A percentile compares a stretch with the other conserved stretches of the same genome.
Conservation (phyloP, 1,140 invertebrate species). For the Drosophila melanica region DNA sequence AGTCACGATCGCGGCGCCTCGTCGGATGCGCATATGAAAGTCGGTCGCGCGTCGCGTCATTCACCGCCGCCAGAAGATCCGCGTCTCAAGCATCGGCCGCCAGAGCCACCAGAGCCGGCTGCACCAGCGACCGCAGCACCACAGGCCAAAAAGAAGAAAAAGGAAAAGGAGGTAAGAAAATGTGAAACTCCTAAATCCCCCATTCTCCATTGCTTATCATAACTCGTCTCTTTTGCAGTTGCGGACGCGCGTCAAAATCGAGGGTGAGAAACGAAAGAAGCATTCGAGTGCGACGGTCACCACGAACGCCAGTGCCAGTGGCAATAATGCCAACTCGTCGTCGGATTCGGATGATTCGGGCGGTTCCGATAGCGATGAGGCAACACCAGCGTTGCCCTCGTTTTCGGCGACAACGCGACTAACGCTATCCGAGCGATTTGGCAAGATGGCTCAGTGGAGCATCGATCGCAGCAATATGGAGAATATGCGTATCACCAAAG, state of each 20-base stretch:
- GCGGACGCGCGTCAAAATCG: slow-evolving; percentile 82
- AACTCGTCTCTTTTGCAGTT: slow-evolving; percentile 41
- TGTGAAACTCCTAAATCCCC: too few relatives aligned
- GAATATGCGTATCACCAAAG: slow-evolving; percentile 93
- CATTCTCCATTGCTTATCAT: neutral
- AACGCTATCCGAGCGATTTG: slow-evolving; percentile 92
- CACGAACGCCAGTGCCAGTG: slow-evolving; percentile 41
- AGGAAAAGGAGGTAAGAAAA: slow-evolving; percentile 72
- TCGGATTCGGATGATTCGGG: slow-evolving; percentile 82
- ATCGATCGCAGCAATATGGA: slow-evolving; percentile 90
- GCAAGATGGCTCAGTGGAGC: slow-evolving; percentile 95
- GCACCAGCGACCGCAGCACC: slow-evolving; percentile 48
- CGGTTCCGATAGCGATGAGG: slow-evolving; percentile 79
- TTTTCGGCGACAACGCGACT: slow-evolving; percentile 85
- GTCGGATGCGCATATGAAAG: slow-evolving; percentile 69
- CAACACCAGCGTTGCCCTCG: slow-evolving; percentile 71
- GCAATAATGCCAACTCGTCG: slow-evolving; percentile 71
- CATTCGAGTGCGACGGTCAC: slow-evolving; percentile 58
- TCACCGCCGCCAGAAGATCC: slow-evolving; percentile 82
- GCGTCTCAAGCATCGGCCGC: slow-evolving; percentile 79
- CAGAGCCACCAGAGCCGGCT: slow-evolving; percentile 82
- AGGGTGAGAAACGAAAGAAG: slow-evolving; percentile 84
- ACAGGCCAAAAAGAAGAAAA: slow-evolving; percentile 78
- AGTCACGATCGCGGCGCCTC: slow-evolving; percentile 69
- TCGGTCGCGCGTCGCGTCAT: slow-evolving; percentile 70